Evolutionary conservation across 2,888 invertebrate species (phyloP).

Genomic region (Trisateles emortualis): DNA sequence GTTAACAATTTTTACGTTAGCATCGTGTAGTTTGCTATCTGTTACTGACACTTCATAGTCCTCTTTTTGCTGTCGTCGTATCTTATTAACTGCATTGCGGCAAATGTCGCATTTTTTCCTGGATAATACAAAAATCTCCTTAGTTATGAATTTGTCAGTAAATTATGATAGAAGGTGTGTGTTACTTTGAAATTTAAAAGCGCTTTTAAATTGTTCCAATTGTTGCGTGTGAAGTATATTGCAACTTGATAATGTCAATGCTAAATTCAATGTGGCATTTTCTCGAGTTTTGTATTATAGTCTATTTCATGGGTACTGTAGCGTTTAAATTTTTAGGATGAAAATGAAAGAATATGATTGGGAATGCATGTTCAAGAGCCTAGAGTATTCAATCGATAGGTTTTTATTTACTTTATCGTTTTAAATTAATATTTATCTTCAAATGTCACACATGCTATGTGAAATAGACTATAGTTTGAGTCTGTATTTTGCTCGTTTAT

Average conservation of each 20-base stretch:
- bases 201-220: neutral
- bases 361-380: too few species aligned
- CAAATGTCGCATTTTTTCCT: neutral
- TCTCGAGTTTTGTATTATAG: neutral
- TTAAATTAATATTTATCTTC: too few species aligned
- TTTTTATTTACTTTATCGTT: too few species aligned
- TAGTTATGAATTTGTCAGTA: neutral
- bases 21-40: conserved; percentile 32
- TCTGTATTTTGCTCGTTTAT: too few species aligned
- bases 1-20: conserved; percentile 18
- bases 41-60: conserved; percentile 9
- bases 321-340: too few species aligned
- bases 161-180: neutral
- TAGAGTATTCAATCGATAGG: too few species aligned
- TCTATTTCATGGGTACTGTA: neutral
- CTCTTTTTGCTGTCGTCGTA: conserved; percentile 1
- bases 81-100: conserved; percentile 4
- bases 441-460: too few species aligned
- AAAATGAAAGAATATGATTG: too few species aligned
- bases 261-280: neutral
- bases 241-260: neutral
- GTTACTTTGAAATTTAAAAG: too few species aligned
- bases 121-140: neutral
- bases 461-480: too few species aligned
- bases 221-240: neutral